phyloP scores from a whole-genome alignment of 1,140 invertebrate species.

The Danaus plexippus region DNA sequence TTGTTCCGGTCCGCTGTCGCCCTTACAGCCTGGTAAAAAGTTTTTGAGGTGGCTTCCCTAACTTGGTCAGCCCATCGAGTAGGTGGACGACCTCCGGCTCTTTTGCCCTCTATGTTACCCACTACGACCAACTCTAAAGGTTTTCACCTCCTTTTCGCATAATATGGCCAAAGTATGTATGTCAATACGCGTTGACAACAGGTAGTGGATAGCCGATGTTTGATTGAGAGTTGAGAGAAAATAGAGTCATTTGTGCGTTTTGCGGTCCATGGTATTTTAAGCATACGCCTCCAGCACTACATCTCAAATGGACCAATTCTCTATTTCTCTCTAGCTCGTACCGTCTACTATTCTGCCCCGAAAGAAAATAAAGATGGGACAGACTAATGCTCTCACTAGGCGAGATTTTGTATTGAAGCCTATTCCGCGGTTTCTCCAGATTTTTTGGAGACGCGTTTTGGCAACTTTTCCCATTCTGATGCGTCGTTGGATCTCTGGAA shows the following conservation, averaged over 20 bases:
- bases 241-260: neutral
- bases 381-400: neutral
- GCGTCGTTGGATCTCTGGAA: neutral
- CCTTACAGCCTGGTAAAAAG: neutral
- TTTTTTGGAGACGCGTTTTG: neutral
- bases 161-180: conserved; percentile 1
- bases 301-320: neutral
- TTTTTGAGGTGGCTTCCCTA: neutral
- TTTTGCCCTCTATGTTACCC: neutral
- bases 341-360: neutral
- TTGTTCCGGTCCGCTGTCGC: neutral
- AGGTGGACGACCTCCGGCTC: neutral
- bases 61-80: too few relatives aligned
- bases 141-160: neutral
- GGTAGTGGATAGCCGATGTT: neutral
- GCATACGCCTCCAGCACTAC: neutral
- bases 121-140: neutral
- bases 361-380: neutral
- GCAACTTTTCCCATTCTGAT: neutral
- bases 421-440: neutral
- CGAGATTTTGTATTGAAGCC: neutral
- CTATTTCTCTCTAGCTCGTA: neutral
- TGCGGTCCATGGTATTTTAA: neutral
- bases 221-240: neutral
- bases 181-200: neutral